Conservation (phyloP, 2,888 invertebrate species). For the Perizoma flavofasciatum region DNA sequence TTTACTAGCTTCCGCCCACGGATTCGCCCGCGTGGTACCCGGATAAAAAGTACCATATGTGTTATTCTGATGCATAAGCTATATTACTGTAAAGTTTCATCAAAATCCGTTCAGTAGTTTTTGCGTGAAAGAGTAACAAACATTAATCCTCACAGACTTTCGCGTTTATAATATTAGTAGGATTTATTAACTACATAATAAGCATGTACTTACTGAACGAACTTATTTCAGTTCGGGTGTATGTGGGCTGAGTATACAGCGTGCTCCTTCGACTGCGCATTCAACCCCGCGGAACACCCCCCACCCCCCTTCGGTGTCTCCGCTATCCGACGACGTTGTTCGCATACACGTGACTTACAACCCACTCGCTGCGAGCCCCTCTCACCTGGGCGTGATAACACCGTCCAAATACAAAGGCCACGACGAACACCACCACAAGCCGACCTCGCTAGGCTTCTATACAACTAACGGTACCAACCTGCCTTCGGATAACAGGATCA, state of each 20-base stretch:
- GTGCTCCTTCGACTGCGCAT: slow-evolving; percentile 81
- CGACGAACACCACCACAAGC: slow-evolving; percentile 69
- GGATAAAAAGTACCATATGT: too few relatives aligned
- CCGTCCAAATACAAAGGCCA: slow-evolving; percentile 68
- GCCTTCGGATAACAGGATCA: slow-evolving; percentile 87
- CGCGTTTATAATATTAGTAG: too few relatives aligned
- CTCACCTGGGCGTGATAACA: slow-evolving; percentile 76
- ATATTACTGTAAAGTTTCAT: too few relatives aligned
- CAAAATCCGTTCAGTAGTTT: too few relatives aligned
- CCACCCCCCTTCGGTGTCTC: slow-evolving; percentile 85
- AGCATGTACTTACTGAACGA: not conserved
- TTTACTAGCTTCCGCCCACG: too few relatives aligned
- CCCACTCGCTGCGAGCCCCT: slow-evolving; percentile 80
- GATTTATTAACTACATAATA: not conserved
- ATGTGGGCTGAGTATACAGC: slow-evolving; percentile 79
- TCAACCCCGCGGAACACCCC: slow-evolving; percentile 88
- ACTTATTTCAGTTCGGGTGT: slow-evolving; percentile 71
- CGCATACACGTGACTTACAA: slow-evolving; percentile 91
- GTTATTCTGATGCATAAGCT: too few relatives aligned
- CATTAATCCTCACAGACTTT: too few relatives aligned
- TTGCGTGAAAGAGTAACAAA: too few relatives aligned
- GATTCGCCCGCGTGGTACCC: too few relatives aligned
- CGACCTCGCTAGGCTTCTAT: slow-evolving; percentile 70
- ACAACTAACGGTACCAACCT: slow-evolving; percentile 83
- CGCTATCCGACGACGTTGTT: slow-evolving; percentile 86